phyloP scores from a whole-genome alignment of 92 coral and sea anemone genomes.

The Epizoanthus rinbou region DNA sequence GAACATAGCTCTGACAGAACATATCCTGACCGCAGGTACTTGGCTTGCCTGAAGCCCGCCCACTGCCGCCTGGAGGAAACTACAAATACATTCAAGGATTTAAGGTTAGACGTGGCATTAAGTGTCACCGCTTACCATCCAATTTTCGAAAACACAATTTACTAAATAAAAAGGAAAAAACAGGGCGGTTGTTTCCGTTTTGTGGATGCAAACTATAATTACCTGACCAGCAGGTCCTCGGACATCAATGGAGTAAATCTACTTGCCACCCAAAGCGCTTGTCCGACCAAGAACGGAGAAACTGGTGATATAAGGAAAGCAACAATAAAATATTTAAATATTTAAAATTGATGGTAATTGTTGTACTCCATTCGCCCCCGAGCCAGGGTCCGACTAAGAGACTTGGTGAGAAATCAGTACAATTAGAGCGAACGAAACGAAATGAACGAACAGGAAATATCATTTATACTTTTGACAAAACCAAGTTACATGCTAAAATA shows the following conservation, averaged over 20 bases:
- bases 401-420: no score
- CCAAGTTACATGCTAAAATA: no score
- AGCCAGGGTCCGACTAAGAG: background rate
- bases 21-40: constrained; percentile 88
- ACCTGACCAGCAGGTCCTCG: constrained; percentile 84
- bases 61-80: constrained; percentile 94
- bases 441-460: no score
- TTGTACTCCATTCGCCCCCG: background rate
- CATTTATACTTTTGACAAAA: no score
- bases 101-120: background rate
- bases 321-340: background rate
- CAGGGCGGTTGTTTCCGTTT: background rate
- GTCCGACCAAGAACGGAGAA: constrained; percentile 96
- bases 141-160: no score
- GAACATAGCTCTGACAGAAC: constrained; percentile 94
- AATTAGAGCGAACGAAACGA: no score
- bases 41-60: constrained; percentile 87
- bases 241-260: constrained; percentile 87
- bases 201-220: background rate
- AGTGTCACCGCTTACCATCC: no score
- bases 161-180: background rate
- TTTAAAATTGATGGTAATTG: background rate
- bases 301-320: constrained; percentile 50
- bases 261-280: constrained; percentile 97
- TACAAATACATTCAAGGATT: background rate